Percentiles rank a stretch among this genome's conserved stretches.
Evolutionary conservation across 2,888 invertebrate species (phyloP).

Genomic region (Onthophagus sagittarius): DNA sequence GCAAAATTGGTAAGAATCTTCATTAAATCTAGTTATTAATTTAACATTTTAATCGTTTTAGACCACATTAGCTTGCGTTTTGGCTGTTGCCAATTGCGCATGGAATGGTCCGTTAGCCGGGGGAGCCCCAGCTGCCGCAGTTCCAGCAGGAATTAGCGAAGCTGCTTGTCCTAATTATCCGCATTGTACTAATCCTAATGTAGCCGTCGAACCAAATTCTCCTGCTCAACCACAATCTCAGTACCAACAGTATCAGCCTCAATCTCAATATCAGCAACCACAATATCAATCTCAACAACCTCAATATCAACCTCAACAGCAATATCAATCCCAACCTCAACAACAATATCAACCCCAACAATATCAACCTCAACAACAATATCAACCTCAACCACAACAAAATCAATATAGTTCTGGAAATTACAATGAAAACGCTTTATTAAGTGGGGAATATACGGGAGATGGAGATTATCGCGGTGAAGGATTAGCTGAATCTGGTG

Average conservation of each 20-base stretch:
- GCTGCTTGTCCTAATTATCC: conserved; percentile 48
- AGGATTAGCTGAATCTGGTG: conserved; percentile 47
- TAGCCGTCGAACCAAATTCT: conserved; percentile 43
- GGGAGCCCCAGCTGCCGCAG: conserved; percentile 43
- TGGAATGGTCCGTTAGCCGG: conserved; percentile 48
- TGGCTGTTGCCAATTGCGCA: conserved; percentile 40
- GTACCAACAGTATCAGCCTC: conserved; percentile 13
- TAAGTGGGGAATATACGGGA: conserved; percentile 44
- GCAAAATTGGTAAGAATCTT: conserved; percentile 1
- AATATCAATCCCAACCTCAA: conserved; percentile 12
- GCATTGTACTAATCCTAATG: conserved; percentile 45
- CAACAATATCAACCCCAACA: conserved; percentile 19
- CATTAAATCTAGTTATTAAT: neutral
- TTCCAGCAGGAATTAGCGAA: conserved; percentile 47
- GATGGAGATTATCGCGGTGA: conserved; percentile 48
- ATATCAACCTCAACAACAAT: conserved; percentile 22
- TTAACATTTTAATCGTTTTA: conserved; percentile 28
- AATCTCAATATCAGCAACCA: conserved; percentile 28
- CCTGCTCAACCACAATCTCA: conserved; percentile 29
- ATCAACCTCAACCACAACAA: conserved; percentile 25
- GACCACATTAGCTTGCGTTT: conserved; percentile 42
- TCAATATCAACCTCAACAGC: conserved; percentile 3
- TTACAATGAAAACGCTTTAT: conserved; percentile 34
- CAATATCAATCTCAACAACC: conserved; percentile 37
- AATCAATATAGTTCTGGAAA: conserved; percentile 13